Evolutionary conservation across 2,113 vertebrate genomes (phyloP).

Genomic region (Micronycteris hirsuta): DNA sequence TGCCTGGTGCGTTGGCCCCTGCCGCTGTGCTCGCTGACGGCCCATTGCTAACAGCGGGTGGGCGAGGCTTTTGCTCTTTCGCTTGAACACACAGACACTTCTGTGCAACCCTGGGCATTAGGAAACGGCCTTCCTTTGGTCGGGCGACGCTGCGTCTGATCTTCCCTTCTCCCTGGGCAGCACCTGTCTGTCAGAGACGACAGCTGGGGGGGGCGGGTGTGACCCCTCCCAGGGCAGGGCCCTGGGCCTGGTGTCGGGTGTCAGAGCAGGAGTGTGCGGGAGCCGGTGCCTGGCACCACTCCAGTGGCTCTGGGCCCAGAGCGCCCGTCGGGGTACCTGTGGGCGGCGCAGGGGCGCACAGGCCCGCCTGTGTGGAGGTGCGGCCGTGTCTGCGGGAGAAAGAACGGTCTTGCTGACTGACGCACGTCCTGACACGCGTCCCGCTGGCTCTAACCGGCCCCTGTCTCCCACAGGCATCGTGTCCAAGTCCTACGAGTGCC

Average conservation of each 20-base stretch:
- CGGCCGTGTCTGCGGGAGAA: fast-evolving
- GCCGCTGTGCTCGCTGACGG: background rate
- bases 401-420: background rate
- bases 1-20: too few relatives aligned
- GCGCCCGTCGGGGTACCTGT: too few relatives aligned
- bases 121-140: background rate
- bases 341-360: too few relatives aligned
- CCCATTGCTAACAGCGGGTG: background rate
- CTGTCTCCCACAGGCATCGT: slow-evolving; percentile 90
- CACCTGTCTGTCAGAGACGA: background rate
- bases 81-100: background rate
- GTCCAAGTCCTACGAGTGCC: slow-evolving; percentile 98
- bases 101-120: background rate
- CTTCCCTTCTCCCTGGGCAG: background rate
- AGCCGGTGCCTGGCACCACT: too few relatives aligned
- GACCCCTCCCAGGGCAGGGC: background rate
- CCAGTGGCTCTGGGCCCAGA: too few relatives aligned
- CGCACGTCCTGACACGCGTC: too few relatives aligned
- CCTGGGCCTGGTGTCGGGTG: background rate
- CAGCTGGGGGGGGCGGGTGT: too few relatives aligned
- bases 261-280: background rate
- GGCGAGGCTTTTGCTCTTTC: background rate
- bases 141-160: background rate
- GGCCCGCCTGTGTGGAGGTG: too few relatives aligned
- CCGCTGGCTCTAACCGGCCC: background rate